Base-by-base conservation (phyloP, 2,797 vertebrate species). In the Sternotherus odoratus region DNA sequence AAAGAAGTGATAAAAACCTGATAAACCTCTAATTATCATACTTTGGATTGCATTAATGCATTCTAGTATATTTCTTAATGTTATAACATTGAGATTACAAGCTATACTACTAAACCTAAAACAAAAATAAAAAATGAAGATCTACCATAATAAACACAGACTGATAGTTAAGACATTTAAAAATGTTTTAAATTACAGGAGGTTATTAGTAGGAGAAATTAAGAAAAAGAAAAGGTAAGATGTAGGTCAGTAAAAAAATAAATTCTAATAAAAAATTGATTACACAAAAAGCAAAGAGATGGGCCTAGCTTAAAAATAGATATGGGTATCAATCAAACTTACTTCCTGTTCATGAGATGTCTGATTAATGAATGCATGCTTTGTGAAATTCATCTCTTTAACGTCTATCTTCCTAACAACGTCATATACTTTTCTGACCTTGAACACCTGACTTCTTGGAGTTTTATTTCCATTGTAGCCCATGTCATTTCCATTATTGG, bases 401-500 rank as follows among this genome's bases (percentile, higher is more conserved):
- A 98, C 60, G 92, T 97, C 96, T 98, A 98, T 97, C 98, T 97
- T 98, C 97, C 97, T 98, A 98, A 98, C 93, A 97, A 97, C 83
- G 93, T 98, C 97, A 98, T 96, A 97, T 97, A 98, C 96, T 98
- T 98, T 97, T 97, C 99, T 98, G 96, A 99, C 99, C 99, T 99
- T 99, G 97, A 99, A 99, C 93, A 99, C 99, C 97, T 99, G 99
- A 98, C 98, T 99, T 98, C 99, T 99, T 85, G 99, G 98, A 30
- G 99, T 99, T 98, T 99, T 99, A 98, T 99, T 99, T 95, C 99
- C 99, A 77, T 99, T 99, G 98, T 99, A 99, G 95, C 98, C 99
- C 99, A 99, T 99, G 97, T 99, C 99, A 50, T 99, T 99, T 96
- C 99, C 99, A 92, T 98, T 99, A 98, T 98, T 99, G 63, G 99